phyloP scores from a whole-genome alignment of 2,888 invertebrate species.

The Dynastes tityus region DNA sequence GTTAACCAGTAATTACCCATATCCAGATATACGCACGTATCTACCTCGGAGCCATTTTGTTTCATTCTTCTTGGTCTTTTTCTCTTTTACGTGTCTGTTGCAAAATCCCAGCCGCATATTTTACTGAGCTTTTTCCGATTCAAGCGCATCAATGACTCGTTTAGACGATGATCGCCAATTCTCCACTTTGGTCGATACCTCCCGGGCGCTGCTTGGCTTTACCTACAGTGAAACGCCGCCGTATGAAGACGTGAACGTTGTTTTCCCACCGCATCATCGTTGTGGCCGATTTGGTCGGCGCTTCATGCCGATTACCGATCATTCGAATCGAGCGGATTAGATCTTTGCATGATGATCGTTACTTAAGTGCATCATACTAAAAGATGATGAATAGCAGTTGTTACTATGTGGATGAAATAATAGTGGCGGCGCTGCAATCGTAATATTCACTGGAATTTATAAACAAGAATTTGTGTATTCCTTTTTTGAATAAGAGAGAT shows the following conservation, averaged over 20 bases:
- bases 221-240: background rate
- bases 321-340: slow-evolving; percentile 48
- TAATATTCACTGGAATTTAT: background rate
- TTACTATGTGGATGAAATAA: background rate
- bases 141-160: slow-evolving; percentile 11
- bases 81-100: background rate
- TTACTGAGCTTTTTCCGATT: background rate
- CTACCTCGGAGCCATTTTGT: background rate
- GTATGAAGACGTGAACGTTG: slow-evolving; percentile 25
- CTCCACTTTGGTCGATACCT: background rate
- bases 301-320: slow-evolving; percentile 59
- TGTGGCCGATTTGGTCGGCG: slow-evolving; percentile 12
- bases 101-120: background rate
- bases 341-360: slow-evolving; percentile 59
- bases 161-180: background rate
- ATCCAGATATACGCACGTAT: background rate
- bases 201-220: background rate
- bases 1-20: slow-evolving; percentile 15
- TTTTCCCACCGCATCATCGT: slow-evolving; percentile 10
- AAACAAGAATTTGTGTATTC: background rate
- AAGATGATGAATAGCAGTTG: background rate
- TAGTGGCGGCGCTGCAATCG: background rate
- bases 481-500: too few relatives aligned
- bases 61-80: background rate
- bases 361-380: slow-evolving; percentile 53